These are phyloP conservation scores for Lordiphosa collinella DNA, from an alignment of 1,140 invertebrate species.

Conservation along the genomic window DNA sequence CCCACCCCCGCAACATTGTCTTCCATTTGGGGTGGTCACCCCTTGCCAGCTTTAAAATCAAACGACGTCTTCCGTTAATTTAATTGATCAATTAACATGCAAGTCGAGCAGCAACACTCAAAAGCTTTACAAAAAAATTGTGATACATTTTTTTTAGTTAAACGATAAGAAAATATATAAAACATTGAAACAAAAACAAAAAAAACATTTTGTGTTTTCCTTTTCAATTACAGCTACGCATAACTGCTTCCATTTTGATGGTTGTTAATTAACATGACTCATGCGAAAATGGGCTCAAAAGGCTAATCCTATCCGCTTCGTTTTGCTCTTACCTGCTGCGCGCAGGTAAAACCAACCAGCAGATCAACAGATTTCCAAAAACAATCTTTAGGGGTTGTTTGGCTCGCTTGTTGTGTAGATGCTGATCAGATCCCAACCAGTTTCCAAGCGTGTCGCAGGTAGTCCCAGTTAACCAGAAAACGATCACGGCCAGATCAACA, in stretches of 20 bases:
- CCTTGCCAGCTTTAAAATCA: slow-evolving; percentile 17
- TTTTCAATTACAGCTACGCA: slow-evolving; percentile 19
- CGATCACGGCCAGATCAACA: slow-evolving; percentile 1
- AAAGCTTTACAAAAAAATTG: slow-evolving; percentile 74
- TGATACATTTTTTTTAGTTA: slow-evolving; percentile 67
- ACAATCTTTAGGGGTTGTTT: slow-evolving; percentile 45
- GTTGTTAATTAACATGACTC: slow-evolving; percentile 60
- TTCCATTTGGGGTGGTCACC: background rate
- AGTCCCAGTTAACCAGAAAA: slow-evolving; percentile 1
- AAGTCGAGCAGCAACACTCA: slow-evolving; percentile 45
- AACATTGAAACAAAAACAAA: slow-evolving; percentile 18
- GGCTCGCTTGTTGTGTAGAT: too few species aligned
- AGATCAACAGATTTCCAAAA: background rate
- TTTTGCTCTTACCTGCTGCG: slow-evolving; percentile 46
- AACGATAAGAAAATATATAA: slow-evolving; percentile 23
- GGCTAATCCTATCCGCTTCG: slow-evolving; percentile 53
- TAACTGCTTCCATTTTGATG: too few species aligned
- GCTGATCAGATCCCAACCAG: slow-evolving; percentile 47
- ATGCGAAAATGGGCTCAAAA: slow-evolving; percentile 30
- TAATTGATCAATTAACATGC: slow-evolving; percentile 59
- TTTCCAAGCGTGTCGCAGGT: slow-evolving; percentile 29
- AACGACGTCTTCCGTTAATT: slow-evolving; percentile 62
- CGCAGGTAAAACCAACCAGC: slow-evolving; percentile 33
- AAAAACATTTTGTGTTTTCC: slow-evolving; percentile 23
- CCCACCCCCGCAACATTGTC: slow-evolving; percentile 1